phyloP scores from a whole-genome alignment of 1,140 invertebrate genomes.

The Trialeurodes vaporariorum region DNA sequence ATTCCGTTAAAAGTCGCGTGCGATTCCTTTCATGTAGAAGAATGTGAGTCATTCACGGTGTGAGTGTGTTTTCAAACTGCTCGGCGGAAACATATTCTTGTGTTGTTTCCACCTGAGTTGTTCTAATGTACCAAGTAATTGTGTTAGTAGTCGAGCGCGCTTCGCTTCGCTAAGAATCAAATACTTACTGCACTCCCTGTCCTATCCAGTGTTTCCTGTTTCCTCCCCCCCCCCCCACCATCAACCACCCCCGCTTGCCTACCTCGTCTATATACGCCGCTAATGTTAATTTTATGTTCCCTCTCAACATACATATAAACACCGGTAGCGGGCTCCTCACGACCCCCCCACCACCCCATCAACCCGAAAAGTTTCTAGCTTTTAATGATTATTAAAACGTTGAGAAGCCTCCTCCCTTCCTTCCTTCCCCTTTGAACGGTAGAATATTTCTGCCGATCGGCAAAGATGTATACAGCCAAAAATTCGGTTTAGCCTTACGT shows the following conservation, averaged over 20 bases:
- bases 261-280: neutral
- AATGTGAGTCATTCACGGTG: too few species aligned
- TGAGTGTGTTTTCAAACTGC: conserved; percentile 12
- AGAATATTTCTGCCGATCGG: too few species aligned
- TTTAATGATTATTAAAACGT: neutral
- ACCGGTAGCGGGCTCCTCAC: too few species aligned
- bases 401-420: too few species aligned
- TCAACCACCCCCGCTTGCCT: too few species aligned
- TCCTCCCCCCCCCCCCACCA: conserved; percentile 4
- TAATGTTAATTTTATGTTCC: neutral
- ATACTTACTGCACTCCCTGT: conserved; percentile 18
- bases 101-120: conserved; percentile 13
- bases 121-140: conserved; percentile 11
- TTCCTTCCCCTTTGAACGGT: too few species aligned
- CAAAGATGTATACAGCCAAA: too few species aligned
- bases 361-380: neutral
- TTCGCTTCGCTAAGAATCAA: conserved; percentile 13
- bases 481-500: too few species aligned
- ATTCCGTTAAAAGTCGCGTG: too few species aligned
- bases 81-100: neutral
- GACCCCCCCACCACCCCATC: too few species aligned
- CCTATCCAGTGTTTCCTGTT: conserved; percentile 7
- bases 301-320: neutral
- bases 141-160: conserved; percentile 14
- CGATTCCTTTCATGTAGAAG: too few species aligned